Percentiles rank a stretch among this genome's conserved stretches.
Conservation (phyloP, 1,140 invertebrate species). For the Delia radicum region DNA sequence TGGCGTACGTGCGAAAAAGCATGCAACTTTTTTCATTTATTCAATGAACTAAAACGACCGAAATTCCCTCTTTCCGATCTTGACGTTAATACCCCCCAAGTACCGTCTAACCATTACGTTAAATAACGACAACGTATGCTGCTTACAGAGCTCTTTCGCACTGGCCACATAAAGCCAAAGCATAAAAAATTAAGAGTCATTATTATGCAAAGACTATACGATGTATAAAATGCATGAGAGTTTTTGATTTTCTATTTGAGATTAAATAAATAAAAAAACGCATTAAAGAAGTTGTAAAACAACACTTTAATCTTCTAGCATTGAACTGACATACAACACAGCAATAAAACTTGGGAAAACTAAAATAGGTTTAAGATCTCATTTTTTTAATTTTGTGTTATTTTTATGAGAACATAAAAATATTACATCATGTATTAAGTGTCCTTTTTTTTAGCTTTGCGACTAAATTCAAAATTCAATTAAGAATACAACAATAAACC, state of each 20-base stretch:
- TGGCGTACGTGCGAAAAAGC: constrained; percentile 53
- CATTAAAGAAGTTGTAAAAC: not conserved
- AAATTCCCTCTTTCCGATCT: not conserved
- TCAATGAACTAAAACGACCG: not conserved
- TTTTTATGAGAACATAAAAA: not conserved
- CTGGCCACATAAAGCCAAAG: too few species aligned
- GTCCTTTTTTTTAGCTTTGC: too few species aligned
- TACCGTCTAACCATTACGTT: not conserved
- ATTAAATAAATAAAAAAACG: not conserved
- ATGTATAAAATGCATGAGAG: too few species aligned
- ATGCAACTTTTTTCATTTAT: constrained; percentile 40
- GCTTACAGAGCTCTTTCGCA: not conserved
- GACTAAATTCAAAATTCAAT: too few species aligned
- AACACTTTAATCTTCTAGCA: not conserved
- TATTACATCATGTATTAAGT: too few species aligned
- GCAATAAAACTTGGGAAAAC: not conserved
- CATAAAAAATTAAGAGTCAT: too few species aligned
- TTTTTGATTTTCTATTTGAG: too few species aligned
- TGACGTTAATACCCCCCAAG: not conserved
- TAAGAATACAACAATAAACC: not conserved
- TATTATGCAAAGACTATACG: too few species aligned
- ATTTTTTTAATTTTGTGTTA: too few species aligned
- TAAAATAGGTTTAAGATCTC: not conserved
- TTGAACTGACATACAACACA: not conserved
- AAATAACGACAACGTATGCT: not conserved